Conservation (phyloP, 30 jellyfish, hydroid and myxozoan species). For the Chrysaora quinquecirrha region DNA sequence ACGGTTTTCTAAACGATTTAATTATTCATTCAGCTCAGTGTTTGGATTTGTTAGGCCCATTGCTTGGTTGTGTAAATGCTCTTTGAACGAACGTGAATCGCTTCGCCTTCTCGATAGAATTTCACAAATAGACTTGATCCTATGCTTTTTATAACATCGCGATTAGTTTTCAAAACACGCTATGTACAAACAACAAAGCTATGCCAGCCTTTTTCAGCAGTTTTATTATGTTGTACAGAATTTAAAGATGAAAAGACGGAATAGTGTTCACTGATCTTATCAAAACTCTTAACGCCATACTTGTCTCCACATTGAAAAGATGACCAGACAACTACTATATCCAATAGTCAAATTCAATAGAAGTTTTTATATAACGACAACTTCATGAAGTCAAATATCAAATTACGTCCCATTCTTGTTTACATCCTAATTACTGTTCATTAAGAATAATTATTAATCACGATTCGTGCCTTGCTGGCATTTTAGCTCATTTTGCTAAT, state of each 20-base stretch:
- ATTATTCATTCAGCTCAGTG: neutral
- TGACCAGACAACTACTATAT: neutral
- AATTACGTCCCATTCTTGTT: conserved; percentile 5
- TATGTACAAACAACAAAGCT: neutral
- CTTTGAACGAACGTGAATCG: neutral
- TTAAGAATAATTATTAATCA: neutral
- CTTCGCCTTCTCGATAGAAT: neutral
- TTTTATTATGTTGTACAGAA: neutral
- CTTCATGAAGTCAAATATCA: conserved; percentile 3
- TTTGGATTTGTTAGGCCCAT: conserved; percentile 3
- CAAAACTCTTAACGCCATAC: neutral
- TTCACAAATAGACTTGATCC: neutral
- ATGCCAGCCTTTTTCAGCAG: neutral
- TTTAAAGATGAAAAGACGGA: neutral
- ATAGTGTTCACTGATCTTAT: neutral
- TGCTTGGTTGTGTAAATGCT: neutral
- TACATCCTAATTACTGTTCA: neutral
- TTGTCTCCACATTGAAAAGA: neutral
- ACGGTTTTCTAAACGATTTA: neutral
- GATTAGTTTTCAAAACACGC: neutral
- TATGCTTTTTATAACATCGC: neutral
- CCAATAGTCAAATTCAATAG: neutral
- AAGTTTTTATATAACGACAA: neutral
- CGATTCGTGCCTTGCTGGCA: neutral
- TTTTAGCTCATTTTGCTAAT: neutral